phyloP scores from a whole-genome alignment of 2,888 invertebrate species.

The Lapara coniferarum region DNA sequence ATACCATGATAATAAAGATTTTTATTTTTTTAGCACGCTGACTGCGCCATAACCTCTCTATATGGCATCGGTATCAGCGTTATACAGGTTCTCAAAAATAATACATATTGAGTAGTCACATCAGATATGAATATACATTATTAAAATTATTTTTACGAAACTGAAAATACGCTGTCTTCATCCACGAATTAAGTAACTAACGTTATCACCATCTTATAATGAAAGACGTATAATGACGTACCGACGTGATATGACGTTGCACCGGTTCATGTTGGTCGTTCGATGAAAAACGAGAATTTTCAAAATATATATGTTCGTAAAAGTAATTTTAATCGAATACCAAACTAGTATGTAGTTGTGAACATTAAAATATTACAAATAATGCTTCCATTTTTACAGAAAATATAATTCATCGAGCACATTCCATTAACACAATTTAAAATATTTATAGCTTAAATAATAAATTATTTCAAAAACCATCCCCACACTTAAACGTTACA shows the following conservation, averaged over 20 bases:
- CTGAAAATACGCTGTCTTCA: too few species aligned
- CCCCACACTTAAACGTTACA: conserved; percentile 14
- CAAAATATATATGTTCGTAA: not conserved
- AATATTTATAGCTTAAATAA: conserved; percentile 12
- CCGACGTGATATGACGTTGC: too few species aligned
- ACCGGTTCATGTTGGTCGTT: too few species aligned
- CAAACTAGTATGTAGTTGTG: not conserved
- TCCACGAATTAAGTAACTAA: too few species aligned
- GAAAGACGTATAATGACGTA: too few species aligned
- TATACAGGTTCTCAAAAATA: not conserved
- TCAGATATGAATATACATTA: not conserved
- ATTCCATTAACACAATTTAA: not conserved
- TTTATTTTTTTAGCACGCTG: not conserved
- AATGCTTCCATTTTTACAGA: not conserved
- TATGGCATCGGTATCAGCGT: conserved; percentile 15
- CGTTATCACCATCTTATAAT: too few species aligned
- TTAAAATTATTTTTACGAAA: not conserved
- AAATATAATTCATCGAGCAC: conserved; percentile 1
- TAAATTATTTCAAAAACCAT: conserved; percentile 20
- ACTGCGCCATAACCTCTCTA: not conserved
- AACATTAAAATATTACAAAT: not conserved
- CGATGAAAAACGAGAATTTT: not conserved
- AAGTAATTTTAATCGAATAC: not conserved
- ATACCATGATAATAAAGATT: too few species aligned
- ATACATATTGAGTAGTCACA: not conserved